phyloP scores from a whole-genome alignment of 1,140 invertebrate genomes.

The honey bee (Apis mellifera) region Amel_HAv3.1 CM009932.2:5572001-5572500 shows the following conservation, averaged over 20 bases:
- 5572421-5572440: too few relatives aligned
- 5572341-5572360: not conserved
- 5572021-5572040: not conserved
- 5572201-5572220: conserved; percentile 4
- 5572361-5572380: not conserved
- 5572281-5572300: not conserved
- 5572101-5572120: conserved; percentile 22
- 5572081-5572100: not conserved
- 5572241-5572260: conserved; percentile 49
- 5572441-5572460: too few relatives aligned
- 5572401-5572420: too few relatives aligned
- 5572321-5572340: not conserved
- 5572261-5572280: conserved; percentile 43
- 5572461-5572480: too few relatives aligned
- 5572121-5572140: not conserved
- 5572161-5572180: conserved; percentile 22
- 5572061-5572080: conserved; percentile 9
- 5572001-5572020: not conserved
- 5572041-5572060: not conserved
- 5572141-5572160: not conserved
- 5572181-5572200: conserved; percentile 39
- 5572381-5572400: too few relatives aligned
- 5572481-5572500: too few relatives aligned
- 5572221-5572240: conserved; percentile 27
- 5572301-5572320: not conserved